phyloP scores from a whole-genome alignment of 53 echinoderm and acorn worm genomes.

The Astropecten irregularis region DNA sequence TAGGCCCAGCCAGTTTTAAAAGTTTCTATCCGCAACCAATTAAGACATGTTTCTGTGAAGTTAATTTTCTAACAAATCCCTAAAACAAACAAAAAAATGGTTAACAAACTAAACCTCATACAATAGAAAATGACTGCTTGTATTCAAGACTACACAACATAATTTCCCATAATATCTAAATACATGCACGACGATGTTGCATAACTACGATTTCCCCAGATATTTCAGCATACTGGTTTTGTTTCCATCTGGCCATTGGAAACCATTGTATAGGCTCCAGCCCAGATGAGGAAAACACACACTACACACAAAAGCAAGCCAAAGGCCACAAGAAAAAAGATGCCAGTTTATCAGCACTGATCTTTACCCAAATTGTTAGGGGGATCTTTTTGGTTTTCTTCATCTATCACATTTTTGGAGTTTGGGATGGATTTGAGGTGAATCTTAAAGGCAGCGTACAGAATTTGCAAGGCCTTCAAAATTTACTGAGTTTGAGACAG shows the following conservation, averaged over 20 bases:
- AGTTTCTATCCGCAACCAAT: too few relatives aligned
- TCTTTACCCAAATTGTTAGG: neutral
- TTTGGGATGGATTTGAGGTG: too few relatives aligned
- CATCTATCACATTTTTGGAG: too few relatives aligned
- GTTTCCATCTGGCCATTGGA: too few relatives aligned
- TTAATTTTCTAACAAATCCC: too few relatives aligned
- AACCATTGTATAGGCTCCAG: too few relatives aligned
- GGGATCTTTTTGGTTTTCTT: neutral
- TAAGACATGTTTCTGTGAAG: too few relatives aligned
- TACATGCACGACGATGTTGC: conserved; percentile 33
- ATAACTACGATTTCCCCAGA: conserved; percentile 13
- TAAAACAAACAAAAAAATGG: too few relatives aligned
- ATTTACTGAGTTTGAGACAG: too few relatives aligned
- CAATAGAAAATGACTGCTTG: neutral
- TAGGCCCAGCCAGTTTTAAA: too few relatives aligned
- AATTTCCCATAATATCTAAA: neutral
- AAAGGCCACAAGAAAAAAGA: neutral
- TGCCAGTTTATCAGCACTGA: neutral
- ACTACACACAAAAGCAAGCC: conserved; percentile 48
- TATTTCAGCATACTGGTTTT: conserved; percentile 60
- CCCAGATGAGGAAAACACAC: conserved; percentile 16
- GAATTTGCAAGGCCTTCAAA: too few relatives aligned
- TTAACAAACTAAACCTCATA: neutral
- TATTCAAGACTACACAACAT: conserved; percentile 1
- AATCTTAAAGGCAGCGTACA: too few relatives aligned